phyloP scores from a whole-genome alignment of 2,888 invertebrate genomes.

The Hetaerina titia region DNA sequence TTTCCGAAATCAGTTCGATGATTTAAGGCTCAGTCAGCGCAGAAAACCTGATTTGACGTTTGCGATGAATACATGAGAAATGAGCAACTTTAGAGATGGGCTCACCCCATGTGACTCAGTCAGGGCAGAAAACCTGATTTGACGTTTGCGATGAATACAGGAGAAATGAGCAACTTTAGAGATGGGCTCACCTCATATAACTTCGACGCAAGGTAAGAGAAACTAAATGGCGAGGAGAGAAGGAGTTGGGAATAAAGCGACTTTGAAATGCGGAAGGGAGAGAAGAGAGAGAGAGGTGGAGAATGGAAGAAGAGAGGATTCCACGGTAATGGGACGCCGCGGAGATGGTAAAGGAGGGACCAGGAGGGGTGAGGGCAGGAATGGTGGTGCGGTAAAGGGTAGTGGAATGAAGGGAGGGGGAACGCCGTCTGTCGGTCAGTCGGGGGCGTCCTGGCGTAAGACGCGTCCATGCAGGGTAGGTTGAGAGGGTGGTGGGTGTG shows the following conservation, averaged over 20 bases:
- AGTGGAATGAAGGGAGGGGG: neutral
- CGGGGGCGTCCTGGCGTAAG: conserved; percentile 2
- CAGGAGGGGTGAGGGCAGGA: neutral
- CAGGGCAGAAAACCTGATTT: too few species aligned
- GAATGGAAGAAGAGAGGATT: neutral
- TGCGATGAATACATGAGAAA: too few species aligned
- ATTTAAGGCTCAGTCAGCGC: too few species aligned
- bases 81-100: too few species aligned
- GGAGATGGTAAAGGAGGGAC: neutral
- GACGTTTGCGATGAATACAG: too few species aligned
- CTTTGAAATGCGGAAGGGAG: neutral
- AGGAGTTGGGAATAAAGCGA: neutral
- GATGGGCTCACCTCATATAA: too few species aligned
- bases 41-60: too few species aligned
- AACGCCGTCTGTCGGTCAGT: neutral
- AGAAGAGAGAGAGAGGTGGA: neutral
- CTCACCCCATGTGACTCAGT: too few species aligned
- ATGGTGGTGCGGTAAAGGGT: neutral
- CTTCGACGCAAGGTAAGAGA: too few species aligned
- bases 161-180: too few species aligned
- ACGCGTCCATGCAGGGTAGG: neutral
- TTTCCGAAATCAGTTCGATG: too few species aligned
- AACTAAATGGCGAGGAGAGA: too few species aligned
- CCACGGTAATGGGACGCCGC: neutral
- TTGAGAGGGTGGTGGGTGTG: neutral